Base-by-base conservation (phyloP, 2,797 vertebrate species). In the Gymnothorax reevesii region DNA sequence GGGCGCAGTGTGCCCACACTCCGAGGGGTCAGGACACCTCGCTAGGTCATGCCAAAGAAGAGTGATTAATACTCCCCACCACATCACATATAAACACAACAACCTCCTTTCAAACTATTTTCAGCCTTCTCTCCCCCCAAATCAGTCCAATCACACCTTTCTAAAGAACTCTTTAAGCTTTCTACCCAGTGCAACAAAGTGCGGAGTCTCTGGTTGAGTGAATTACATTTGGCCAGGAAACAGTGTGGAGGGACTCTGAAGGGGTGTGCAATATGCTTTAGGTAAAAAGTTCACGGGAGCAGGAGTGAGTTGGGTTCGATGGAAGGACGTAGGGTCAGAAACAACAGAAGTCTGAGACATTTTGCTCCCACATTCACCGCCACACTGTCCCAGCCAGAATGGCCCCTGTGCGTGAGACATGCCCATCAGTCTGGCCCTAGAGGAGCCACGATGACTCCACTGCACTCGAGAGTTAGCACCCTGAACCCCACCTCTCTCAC, bases 61-160 rank as follows among this genome's bases (percentile, higher is more conserved):
- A 33, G 82, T 83, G 88, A 91, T 88, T 88, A 90, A 90, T 89
- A 85, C 59, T 60, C 85, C 87, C 86, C 84, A 90, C 88, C 85
- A 69, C 62, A 17, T 86, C 83, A 82, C 80, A 87, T 85, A 66
- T 83, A 20, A 73, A 79, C 91, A 90, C 90, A 92, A 92, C 87
- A 89, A 90, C 88, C 90, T 89, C 84, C 89, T 92, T 91, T 93
- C 91, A 94, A 69, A 12, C 49, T 12, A 66, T 62, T 60, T 57
- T 57, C 66, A 49, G 7, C 12, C 73, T 52, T 86, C 52, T 86
- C 42, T 57, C n/a, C 59, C 27, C 42, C 0, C 27, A 75, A 75
- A 33, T 42, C 42, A 75, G 17, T 75, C 13, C 10, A 33, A 27
- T 33, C 27, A 73, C 8, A 73, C 25, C 2, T 6, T 17, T 66